phyloP scores from a whole-genome alignment of 2,797 vertebrate genomes.

The Enteromius radiatus region DNA sequence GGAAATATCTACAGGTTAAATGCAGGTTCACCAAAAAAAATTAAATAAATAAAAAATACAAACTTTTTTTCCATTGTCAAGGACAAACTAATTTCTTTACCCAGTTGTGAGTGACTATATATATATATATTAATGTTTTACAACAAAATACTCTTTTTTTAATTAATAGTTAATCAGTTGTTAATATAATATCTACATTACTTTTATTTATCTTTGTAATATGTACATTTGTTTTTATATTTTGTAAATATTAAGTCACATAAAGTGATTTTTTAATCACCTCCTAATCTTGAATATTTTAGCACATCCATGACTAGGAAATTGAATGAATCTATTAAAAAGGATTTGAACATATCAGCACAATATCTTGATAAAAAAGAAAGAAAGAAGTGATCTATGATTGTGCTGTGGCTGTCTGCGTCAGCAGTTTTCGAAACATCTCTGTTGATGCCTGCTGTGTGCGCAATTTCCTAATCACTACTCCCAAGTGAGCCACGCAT shows the following conservation, averaged over 20 bases:
- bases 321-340: not conserved
- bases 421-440: not conserved
- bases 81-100: not conserved
- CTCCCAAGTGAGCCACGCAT: conserved; percentile 13
- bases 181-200: not conserved
- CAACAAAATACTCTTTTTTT: not conserved
- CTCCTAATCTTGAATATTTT: not conserved
- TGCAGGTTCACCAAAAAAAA: too few relatives aligned
- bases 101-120: not conserved
- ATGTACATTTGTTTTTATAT: not conserved
- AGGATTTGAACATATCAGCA: not conserved
- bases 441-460: conserved; percentile 23
- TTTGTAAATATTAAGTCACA: not conserved
- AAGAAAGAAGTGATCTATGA: not conserved
- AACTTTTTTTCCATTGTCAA: not conserved
- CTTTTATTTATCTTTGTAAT: not conserved
- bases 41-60: too few relatives aligned
- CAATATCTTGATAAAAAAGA: not conserved
- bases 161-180: not conserved
- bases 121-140: not conserved
- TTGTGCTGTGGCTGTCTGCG: not conserved
- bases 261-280: not conserved
- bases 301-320: not conserved
- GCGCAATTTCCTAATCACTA: conserved; percentile 15
- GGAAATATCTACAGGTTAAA: not conserved